Percentiles rank a stretch among this genome's conserved stretches.
Evolutionary conservation across 2,888 invertebrate genomes (phyloP).

Genomic region (Euproctis similis): DNA sequence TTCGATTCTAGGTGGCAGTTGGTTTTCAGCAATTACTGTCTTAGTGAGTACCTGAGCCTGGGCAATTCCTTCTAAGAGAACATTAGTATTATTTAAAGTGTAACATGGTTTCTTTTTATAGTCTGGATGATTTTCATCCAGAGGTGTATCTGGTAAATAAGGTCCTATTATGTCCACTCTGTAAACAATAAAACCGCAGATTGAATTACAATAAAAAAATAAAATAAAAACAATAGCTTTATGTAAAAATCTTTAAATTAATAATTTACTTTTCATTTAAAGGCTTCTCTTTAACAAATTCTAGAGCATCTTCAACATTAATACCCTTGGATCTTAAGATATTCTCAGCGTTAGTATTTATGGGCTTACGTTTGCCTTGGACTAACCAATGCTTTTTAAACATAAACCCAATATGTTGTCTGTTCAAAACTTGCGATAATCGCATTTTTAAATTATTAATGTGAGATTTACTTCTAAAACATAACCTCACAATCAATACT

Average conservation of each 20-base stretch:
- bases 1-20: slow-evolving; percentile 77
- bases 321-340: slow-evolving; percentile 75
- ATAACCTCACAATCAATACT: too few relatives aligned
- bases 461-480: too few relatives aligned
- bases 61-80: slow-evolving; percentile 81
- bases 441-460: slow-evolving; percentile 79
- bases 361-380: slow-evolving; percentile 77
- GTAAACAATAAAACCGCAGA: slow-evolving; percentile 21
- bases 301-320: slow-evolving; percentile 76
- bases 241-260: too few relatives aligned
- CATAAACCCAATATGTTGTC: slow-evolving; percentile 84
- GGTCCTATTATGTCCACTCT: slow-evolving; percentile 62
- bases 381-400: slow-evolving; percentile 83
- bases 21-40: slow-evolving; percentile 78
- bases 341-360: slow-evolving; percentile 72
- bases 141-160: slow-evolving; percentile 46
- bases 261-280: slow-evolving; percentile 41
- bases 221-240: not conserved
- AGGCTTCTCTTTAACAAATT: slow-evolving; percentile 68
- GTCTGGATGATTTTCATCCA: slow-evolving; percentile 78
- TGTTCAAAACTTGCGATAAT: slow-evolving; percentile 75
- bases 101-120: slow-evolving; percentile 79
- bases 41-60: slow-evolving; percentile 91
- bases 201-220: not conserved
- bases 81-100: slow-evolving; percentile 76